Evolutionary conservation across 1,140 invertebrate species (phyloP).

Genomic region (Heterodera carotae): DNA sequence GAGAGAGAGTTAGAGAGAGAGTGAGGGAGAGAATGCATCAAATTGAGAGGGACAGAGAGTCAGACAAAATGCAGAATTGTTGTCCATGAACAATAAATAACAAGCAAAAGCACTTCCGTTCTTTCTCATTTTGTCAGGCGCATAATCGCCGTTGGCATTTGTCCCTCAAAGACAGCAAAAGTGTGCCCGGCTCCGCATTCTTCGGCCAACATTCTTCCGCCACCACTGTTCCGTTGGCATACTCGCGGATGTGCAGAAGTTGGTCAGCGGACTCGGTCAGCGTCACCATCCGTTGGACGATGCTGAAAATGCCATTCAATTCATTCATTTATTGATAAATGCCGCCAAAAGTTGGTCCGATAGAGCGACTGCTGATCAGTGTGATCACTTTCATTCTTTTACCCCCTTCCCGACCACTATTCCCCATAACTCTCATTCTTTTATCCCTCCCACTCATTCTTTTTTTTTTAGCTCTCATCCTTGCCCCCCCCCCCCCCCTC

Average conservation of each 20-base stretch:
- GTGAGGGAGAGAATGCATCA: not conserved
- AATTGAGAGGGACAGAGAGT: too few species aligned
- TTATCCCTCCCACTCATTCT: too few species aligned
- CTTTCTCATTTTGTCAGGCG: not conserved
- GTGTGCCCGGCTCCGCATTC: slow-evolving; percentile 18
- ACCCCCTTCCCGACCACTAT: too few species aligned
- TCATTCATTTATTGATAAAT: too few species aligned
- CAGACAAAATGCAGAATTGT: too few species aligned
- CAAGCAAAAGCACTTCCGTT: not conserved
- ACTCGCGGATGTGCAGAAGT: slow-evolving; percentile 28
- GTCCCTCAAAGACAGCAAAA: slow-evolving; percentile 25
- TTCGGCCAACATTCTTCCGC: slow-evolving; percentile 29
- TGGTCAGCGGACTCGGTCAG: slow-evolving; percentile 24
- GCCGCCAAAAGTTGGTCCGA: too few species aligned
- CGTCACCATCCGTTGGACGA: slow-evolving; percentile 25
- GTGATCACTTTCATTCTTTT: too few species aligned
- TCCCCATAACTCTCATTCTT: too few species aligned
- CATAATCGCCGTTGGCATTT: slow-evolving; percentile 25
- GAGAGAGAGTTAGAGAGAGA: too few species aligned
- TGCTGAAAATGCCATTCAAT: not conserved
- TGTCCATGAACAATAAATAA: not conserved
- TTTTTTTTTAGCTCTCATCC: too few species aligned
- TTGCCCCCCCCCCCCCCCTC: too few species aligned
- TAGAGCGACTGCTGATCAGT: too few species aligned
- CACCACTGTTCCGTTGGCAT: slow-evolving; percentile 21